Evolutionary conservation across 1,140 invertebrate species (phyloP), one percentile per base, ranked within the genome.

Genomic region (Caenorhabditis latens): DNA sequence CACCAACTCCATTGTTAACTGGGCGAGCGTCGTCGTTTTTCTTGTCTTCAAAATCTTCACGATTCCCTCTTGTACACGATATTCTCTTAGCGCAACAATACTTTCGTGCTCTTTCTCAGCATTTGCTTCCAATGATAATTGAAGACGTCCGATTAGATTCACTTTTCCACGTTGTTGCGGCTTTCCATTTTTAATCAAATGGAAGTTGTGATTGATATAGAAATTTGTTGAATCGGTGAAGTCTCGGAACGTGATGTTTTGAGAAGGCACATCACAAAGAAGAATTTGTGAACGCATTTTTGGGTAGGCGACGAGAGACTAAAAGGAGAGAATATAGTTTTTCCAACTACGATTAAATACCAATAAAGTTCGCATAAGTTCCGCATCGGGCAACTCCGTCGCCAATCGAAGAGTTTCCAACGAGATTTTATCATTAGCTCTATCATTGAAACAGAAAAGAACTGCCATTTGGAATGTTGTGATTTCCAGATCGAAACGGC

Each of bases 381-480:
- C 98, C 40, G 96, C 95, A 94, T 99, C 97, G 71, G 97, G 97
- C 87, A 99, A 94, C 93, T 99, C 97, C 2, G 98, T 99, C 5
- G 98, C 98, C 90, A 99, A 93, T 91, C 96, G 95, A 75, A 99
- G 94, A 94, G 97, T 98, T 94, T 99, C 98, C 91, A 98, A 98
- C 5, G 96, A 96, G 53, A 99, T 95, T 93, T 95, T 96, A 89
- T 99, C 98, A 86, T 95, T 92, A 16, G 89, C 91, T 90, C 46
- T 96, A 96, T 90, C 98, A 94, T 99, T 99, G 97, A 97, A 99
- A 11, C 97, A 96, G 94, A 99, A 99, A 24, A 99, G 94, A n/a
- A 99, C 97, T 84, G 97, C 97, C 97, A 99, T 98, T 95, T 99
- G 98, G 93, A 99, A 99, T 42, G 98, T 99, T 9, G 98, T 99